Evolutionary conservation across 2,888 invertebrate genomes (phyloP), one percentile per base, ranked within the genome.

Genomic region (Lycia hirtaria): DNA sequence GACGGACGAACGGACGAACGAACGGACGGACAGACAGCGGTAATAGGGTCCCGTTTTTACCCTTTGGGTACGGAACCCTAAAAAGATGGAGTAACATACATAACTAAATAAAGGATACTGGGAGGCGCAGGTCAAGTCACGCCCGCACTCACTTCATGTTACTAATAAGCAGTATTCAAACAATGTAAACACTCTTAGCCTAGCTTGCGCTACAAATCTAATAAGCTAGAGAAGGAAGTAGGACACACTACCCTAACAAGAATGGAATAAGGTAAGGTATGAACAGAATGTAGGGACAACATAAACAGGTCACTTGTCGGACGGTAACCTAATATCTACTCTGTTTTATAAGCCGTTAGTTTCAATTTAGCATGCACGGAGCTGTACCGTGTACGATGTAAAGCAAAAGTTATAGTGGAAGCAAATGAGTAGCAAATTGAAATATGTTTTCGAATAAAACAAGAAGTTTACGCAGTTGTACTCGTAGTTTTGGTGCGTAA

Each of bases 351-450:
- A 14, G 57, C 71, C 72, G 80, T 89, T 85, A 80, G 82, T 88
- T 74, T 84, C 85, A 71, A 85, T 90, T 86, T 85, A 52, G 73
- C 73, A 69, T 78, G 78, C 70, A 76, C 71, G 69, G 72, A 72
- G 74, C 65, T 68, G 69, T 71, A 74, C 76, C 69, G 70, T 72
- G 68, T 72, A 69, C 67, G 70, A 69, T 65, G 76, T 75, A 85
- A 88, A 91, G 78, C 76, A 78, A 78, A 87, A 89, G 78, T 80
- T 88, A 89, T 82, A 76, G 82, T 76, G 69, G 78, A 81, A 79
- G 80, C 82, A 89, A 89, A 90, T 86, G 82, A 87, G 72, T 78
- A 78, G 68, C 73, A 73, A 72, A 75, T 76, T 76, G 73, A 72
- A 62, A 64, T 56, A 51, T 37, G 26, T 32, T 4, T 10, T 19